These are phyloP conservation scores for Heliconius nattereri DNA, from an alignment of 1,140 invertebrate species.

Conservation along the genomic window DNA sequence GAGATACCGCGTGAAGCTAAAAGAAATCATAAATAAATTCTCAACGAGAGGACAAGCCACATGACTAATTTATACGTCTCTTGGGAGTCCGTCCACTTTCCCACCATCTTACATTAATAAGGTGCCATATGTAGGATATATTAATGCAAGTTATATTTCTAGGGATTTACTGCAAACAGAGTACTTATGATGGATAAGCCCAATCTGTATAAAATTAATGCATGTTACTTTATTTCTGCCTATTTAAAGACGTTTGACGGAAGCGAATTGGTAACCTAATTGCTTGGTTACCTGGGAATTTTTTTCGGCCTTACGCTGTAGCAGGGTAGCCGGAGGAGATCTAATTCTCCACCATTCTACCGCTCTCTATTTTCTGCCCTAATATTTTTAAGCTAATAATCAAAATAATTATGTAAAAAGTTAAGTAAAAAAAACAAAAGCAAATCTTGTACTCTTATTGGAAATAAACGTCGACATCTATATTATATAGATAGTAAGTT, in stretches of 20 bases:
- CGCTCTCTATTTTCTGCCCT: too few relatives aligned
- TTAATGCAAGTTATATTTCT: neutral
- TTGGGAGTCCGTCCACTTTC: conserved; percentile 1
- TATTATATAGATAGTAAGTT: neutral
- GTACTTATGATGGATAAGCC: neutral
- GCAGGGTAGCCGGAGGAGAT: too few relatives aligned
- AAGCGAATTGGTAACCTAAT: too few relatives aligned
- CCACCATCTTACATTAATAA: neutral
- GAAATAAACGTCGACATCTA: neutral
- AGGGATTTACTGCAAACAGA: neutral
- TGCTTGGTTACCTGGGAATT: too few relatives aligned
- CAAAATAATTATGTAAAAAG: too few relatives aligned
- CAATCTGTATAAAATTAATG: neutral
- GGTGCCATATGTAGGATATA: neutral
- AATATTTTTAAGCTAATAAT: too few relatives aligned
- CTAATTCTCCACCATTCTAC: too few relatives aligned
- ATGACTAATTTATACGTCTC: conserved; percentile 14
- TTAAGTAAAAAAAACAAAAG: too few relatives aligned
- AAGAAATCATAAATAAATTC: neutral
- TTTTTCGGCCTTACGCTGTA: too few relatives aligned
- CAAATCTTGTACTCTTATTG: too few relatives aligned
- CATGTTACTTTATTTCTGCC: neutral
- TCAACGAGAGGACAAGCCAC: neutral
- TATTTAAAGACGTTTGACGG: too few relatives aligned
- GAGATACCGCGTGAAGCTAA: too few relatives aligned